Evolutionary conservation across 2,113 vertebrate species (phyloP), one percentile per base, ranked within the genome.

Genomic region (Phaetusa simplex): DNA sequence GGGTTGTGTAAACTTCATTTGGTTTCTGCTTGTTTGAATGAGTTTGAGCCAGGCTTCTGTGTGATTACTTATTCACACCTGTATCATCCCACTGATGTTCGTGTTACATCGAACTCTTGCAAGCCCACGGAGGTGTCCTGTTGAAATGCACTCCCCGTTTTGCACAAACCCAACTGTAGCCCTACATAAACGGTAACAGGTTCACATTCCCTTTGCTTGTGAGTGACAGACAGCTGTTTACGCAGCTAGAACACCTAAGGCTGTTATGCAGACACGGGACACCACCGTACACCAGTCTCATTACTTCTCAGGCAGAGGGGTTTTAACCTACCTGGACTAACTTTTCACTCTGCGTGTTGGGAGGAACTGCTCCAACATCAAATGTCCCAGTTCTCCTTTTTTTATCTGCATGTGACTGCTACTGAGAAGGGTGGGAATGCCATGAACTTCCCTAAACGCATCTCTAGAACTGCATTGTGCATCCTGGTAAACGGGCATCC

Each of bases 261-360:
- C 24, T 3, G 12, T 45, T 42, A 64, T n/a, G 64, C 20, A 78
- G 38, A 6, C 18, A 2, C 13, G 11, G 77, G 42, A n/a, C 66
- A 65, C 24, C 26, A 26, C 30, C 1, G 0, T 53, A n/a, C 8
- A 13, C 4, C 0, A 3, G 9, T 73, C 56, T 93, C 0, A 0
- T 20, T 47, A 16, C 27, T 74, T 62, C 59, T 78, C 29, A 47
- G 43, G 38, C 23, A 49, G 42, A 58, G 19, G 5, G 12, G 4
- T 38, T 95, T 82, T 78, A 64, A 52, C 20, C 26, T 18, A 8
- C 15, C 29, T 40, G 12, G 14, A 38, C 22, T 80, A 27, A 58
- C 20, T 71, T 96, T 65, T 62, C 13, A 12, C 7, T n/a, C 16
- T 52, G 5, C 17, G 9, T 20, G 3, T 42, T 55, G 17, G 9